Conservation (phyloP, 1,140 invertebrate species). For the Neodiprion virginianus region DNA sequence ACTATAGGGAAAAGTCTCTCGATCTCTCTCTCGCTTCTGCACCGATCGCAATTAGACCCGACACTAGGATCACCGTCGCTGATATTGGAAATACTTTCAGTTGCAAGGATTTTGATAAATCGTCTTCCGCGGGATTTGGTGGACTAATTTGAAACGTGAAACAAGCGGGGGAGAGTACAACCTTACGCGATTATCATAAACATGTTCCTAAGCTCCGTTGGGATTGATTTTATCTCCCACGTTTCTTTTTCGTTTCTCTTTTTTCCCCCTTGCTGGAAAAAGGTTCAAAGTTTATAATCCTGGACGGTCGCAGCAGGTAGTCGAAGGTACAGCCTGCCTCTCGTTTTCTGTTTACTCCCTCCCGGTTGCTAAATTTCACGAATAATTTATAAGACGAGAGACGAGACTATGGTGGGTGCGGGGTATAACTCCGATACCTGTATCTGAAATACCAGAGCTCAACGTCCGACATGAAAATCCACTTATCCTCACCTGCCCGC, state of each 20-base stretch:
- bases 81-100: too few species aligned
- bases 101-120: too few species aligned
- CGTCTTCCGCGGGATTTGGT: too few species aligned
- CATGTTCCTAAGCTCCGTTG: too few species aligned
- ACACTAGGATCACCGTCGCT: neutral
- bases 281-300: neutral
- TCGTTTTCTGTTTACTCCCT: neutral
- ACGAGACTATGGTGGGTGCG: neutral
- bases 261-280: too few species aligned
- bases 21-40: neutral
- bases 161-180: too few species aligned
- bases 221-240: too few species aligned
- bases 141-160: too few species aligned
- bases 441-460: too few species aligned
- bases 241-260: too few species aligned
- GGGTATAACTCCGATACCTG: too few species aligned
- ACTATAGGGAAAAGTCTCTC: neutral
- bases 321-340: neutral
- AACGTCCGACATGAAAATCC: slow-evolving; percentile 3
- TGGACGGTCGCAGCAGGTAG: neutral
- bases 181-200: too few species aligned
- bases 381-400: neutral
- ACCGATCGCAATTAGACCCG: neutral
- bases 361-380: slow-evolving; percentile 1
- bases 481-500: slow-evolving; percentile 1